phyloP scores from a whole-genome alignment of 2,888 invertebrate species.

The Noctuana brunneofusca region DNA sequence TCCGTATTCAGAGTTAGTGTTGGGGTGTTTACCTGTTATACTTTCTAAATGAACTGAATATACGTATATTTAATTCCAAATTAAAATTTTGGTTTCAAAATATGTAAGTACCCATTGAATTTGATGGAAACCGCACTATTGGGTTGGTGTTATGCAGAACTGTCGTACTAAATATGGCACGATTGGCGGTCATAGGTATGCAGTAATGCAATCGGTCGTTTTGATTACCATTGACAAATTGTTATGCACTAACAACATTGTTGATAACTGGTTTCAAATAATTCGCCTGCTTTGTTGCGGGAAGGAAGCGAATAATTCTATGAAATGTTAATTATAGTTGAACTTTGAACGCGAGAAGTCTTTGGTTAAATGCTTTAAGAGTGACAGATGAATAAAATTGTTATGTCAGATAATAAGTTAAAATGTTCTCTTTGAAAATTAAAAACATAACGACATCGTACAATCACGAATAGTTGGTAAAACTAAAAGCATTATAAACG shows the following conservation, averaged over 20 bases:
- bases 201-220: conserved; percentile 34
- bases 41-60: no score
- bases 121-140: conserved; percentile 8
- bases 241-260: conserved; percentile 32
- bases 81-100: neutral
- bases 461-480: no score
- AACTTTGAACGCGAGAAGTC: conserved; percentile 30
- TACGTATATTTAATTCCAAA: no score
- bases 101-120: neutral
- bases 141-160: conserved; percentile 21
- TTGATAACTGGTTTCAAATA: conserved; percentile 33
- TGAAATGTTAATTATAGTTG: conserved; percentile 25
- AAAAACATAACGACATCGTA: neutral
- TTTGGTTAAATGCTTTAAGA: conserved; percentile 13
- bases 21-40: no score
- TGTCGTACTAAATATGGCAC: conserved; percentile 29
- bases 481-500: no score
- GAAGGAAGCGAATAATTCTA: conserved; percentile 32
- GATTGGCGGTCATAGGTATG: conserved; percentile 26
- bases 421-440: neutral
- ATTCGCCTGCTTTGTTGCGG: conserved; percentile 29
- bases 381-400: conserved; percentile 22
- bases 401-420: conserved; percentile 1
- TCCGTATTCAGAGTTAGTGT: no score
- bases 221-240: conserved; percentile 38